Conservation (phyloP, 2,888 invertebrate species). For the Monoplex corrugatus region DNA sequence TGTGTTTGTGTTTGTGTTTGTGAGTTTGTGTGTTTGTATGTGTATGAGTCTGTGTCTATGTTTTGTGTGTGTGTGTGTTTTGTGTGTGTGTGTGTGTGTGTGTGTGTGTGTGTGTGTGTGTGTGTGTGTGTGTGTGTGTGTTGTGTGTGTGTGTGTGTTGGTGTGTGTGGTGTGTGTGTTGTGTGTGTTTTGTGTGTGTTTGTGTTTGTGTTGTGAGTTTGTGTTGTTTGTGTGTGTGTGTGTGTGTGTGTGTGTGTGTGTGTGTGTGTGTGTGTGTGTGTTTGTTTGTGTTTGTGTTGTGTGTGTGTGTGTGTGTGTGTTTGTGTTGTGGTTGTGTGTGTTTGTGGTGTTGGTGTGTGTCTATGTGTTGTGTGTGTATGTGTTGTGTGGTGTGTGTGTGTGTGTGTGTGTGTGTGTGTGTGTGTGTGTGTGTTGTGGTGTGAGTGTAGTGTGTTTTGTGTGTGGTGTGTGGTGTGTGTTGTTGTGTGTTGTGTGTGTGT, state of each 20-base stretch:
- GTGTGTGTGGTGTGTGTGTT: neutral
- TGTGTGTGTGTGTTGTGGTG: neutral
- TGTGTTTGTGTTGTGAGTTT: neutral
- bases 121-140: neutral
- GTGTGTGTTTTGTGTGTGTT: no score
- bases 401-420: constrained; percentile 4
- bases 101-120: neutral
- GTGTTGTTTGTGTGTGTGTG: neutral
- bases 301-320: constrained; percentile 13
- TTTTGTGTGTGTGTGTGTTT: constrained; percentile 6
- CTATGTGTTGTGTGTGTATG: neutral
- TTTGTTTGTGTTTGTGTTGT: no score
- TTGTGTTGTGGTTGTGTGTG: neutral
- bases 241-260: neutral
- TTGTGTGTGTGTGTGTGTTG: neutral
- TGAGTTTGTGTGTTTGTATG: neutral
- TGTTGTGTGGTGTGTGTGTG: neutral
- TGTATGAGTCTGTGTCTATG: no score
- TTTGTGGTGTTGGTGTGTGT: neutral
- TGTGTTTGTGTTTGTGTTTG: neutral
- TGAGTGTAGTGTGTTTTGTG: no score
- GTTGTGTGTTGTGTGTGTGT: neutral
- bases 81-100: neutral
- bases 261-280: neutral
- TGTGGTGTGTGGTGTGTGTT: no score